phyloP scores from a whole-genome alignment of 2,113 vertebrate species.

The Pygoscelis antarcticus region DNA sequence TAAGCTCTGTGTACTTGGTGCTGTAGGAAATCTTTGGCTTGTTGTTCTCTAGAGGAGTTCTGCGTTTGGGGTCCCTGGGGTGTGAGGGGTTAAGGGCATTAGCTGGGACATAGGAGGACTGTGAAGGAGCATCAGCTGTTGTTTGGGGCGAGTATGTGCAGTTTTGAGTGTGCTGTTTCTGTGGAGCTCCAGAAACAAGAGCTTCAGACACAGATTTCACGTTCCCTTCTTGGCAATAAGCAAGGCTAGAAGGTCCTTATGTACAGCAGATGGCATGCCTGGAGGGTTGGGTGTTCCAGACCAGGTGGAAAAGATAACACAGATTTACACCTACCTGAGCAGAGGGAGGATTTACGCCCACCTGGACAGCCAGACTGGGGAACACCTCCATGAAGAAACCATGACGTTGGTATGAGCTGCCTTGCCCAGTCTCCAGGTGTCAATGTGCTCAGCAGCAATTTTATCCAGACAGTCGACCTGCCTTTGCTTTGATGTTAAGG shows the following conservation, averaged over 20 bases:
- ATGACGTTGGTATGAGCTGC: not conserved
- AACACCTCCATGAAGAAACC: not conserved
- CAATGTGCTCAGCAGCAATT: not conserved
- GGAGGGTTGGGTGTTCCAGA: not conserved
- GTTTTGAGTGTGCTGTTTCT: not conserved
- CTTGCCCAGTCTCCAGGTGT: not conserved
- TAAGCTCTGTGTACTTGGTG: not conserved
- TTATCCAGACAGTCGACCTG: not conserved
- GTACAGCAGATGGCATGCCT: fast-evolving
- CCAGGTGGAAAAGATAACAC: not conserved
- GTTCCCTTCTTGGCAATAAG: not conserved
- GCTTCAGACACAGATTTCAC: not conserved
- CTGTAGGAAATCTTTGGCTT: not conserved
- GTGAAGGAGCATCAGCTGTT: not conserved
- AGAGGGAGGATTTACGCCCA: not conserved
- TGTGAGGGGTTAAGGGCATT: not conserved
- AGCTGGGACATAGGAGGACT: fast-evolving
- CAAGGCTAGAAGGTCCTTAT: not conserved
- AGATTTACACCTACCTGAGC: not conserved
- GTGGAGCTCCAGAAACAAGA: not conserved
- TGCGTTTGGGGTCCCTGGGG: not conserved
- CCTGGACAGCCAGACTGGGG: not conserved
- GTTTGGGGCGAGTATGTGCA: not conserved
- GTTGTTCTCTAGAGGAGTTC: not conserved
- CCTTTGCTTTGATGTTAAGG: not conserved